phyloP scores from a whole-genome alignment of 2,888 invertebrate genomes.

The Gari tellinella region DNA sequence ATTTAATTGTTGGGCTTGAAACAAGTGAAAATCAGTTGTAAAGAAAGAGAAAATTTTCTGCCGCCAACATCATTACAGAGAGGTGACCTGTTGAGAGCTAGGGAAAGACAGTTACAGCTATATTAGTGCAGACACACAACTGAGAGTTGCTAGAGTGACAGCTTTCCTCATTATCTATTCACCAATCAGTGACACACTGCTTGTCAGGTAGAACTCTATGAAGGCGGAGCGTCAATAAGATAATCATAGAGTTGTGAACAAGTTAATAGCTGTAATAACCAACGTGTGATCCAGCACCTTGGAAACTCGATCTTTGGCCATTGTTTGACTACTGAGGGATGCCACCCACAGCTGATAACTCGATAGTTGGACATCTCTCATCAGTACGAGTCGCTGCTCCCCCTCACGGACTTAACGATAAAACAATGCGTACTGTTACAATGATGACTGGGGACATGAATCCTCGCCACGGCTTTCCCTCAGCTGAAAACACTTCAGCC shows the following conservation, averaged over 20 bases:
- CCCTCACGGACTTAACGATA: slow-evolving; percentile 17
- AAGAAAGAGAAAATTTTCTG: too few species aligned
- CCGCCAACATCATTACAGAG: too few species aligned
- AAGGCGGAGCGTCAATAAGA: too few species aligned
- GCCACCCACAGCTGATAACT: slow-evolving; percentile 68
- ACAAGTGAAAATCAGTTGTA: too few species aligned
- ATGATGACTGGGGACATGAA: slow-evolving; percentile 54
- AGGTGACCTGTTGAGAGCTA: too few species aligned
- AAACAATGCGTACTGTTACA: slow-evolving; percentile 48
- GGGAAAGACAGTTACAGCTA: too few species aligned
- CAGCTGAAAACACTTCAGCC: slow-evolving; percentile 11
- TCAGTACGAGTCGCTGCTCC: slow-evolving; percentile 43
- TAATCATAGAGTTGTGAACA: not conserved
- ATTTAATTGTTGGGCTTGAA: too few species aligned
- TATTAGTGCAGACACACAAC: too few species aligned
- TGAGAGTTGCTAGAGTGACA: too few species aligned
- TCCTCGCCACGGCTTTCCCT: slow-evolving; percentile 36
- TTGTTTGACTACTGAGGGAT: slow-evolving; percentile 47
- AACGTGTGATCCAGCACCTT: too few species aligned
- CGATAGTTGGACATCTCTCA: slow-evolving; percentile 52
- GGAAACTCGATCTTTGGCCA: not conserved
- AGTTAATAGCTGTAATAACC: slow-evolving; percentile 10
- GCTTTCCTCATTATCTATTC: too few species aligned
- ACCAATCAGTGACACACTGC: not conserved
- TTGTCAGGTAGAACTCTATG: too few species aligned